Base-by-base conservation (phyloP, 2,113 vertebrate genomes). In the Oenanthe oenanthe region DNA sequence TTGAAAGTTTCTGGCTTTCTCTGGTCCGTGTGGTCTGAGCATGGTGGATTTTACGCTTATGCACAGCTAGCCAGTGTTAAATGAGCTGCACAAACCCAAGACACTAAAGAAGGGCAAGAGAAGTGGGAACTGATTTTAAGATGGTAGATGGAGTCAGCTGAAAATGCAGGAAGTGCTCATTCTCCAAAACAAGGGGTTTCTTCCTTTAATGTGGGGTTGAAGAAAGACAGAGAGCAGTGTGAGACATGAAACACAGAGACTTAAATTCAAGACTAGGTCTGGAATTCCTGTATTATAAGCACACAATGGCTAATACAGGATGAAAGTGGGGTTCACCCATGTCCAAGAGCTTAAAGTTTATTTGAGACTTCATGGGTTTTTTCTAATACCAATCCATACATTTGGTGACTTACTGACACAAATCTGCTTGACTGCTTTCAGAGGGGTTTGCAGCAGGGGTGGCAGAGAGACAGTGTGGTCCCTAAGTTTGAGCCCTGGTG, bases 371-470 rank as follows among this genome's bases (percentile, higher is more conserved):
- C 7, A 51, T 47, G 5, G 17, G 31, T 57, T 87, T 88, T 78
- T 65, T 92, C 80, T 95, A 85, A 83, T 87, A 88, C 19, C 42
- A 66, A 68, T 48, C 65, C 40, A n/a, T 89, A 76, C 45, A 38
- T 81, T 82, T 66, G 38, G 34, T 93, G 91, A 88, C 57, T 95
- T 91, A 81, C 21, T 75, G 86, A 91, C 87, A 68, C 90, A 91
- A 88, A 96, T 93, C 89, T 88, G 36, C 79, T 82, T 92, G 72
- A 56, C 84, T 95, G 3, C 58, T 57, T 96, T 62, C 81, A 72
- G 36, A 95, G 70, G 47, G n/a, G 17, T 73, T 95, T 93, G 38
- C 66, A 83, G 80, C 45, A 80, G 87, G 50, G 63, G 77, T 68
- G 94, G 76, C 82, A 47, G 88, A 82, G 71, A 85, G 48, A 45